These are phyloP conservation scores for Arbacia lixula DNA, from an alignment of 53 echinoderm and acorn worm genomes.

Conservation along the genomic window DNA sequence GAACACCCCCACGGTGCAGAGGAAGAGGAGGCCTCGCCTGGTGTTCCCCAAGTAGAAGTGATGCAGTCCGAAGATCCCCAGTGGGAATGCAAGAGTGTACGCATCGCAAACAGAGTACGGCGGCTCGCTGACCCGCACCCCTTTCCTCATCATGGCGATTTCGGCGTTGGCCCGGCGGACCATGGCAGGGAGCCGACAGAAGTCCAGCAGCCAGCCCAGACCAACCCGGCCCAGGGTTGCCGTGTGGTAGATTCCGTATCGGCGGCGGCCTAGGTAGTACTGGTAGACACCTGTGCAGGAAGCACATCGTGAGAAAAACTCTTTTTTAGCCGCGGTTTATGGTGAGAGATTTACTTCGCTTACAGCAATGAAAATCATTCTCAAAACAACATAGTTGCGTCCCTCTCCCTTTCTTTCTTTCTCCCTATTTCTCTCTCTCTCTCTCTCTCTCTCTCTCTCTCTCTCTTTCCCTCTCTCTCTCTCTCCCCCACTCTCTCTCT, in stretches of 20 bases:
- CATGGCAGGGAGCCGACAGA: conserved; percentile 44
- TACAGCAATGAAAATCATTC: no score
- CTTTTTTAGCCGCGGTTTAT: no score
- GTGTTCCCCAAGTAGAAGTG: conserved; percentile 63
- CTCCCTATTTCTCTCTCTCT: no score
- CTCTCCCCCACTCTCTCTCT: no score
- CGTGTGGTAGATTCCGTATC: conserved; percentile 16
- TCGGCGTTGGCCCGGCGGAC: conserved; percentile 38
- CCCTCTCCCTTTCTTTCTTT: no score
- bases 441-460: no score
- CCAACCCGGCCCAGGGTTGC: conserved; percentile 7
- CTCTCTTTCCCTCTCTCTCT: no score
- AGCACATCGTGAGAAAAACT: not conserved
- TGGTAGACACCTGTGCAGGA: conserved; percentile 39
- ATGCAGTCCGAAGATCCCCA: conserved; percentile 71
- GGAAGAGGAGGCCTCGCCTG: conserved; percentile 18
- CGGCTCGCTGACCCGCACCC: conserved; percentile 4
- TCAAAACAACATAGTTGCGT: no score
- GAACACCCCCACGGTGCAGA: conserved; percentile 17
- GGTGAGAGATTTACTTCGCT: no score
- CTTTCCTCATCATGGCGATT: conserved; percentile 43
- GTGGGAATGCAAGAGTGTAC: conserved; percentile 67
- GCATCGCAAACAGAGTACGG: conserved; percentile 56
- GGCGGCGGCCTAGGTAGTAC: conserved; percentile 33
- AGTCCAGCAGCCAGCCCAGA: conserved; percentile 36